Percentiles rank a stretch among this genome's conserved stretches.
These are phyloP conservation scores for Lordiphosa collinella DNA, from an alignment of 1,140 invertebrate species.

Conservation along the genomic window DNA sequence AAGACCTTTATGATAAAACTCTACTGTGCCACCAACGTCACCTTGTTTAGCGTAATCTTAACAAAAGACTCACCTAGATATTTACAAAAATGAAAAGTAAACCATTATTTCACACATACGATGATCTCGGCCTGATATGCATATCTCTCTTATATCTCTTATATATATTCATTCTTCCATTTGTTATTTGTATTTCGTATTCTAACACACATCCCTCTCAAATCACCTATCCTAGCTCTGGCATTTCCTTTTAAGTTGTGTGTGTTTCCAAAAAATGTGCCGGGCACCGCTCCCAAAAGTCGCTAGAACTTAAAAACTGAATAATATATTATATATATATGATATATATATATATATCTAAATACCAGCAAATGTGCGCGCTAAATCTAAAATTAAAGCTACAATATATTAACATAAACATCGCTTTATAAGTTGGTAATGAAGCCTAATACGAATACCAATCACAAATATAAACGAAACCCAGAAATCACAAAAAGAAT, in stretches of 20 bases:
- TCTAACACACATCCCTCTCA: neutral
- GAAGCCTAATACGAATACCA: constrained; percentile 44
- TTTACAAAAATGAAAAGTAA: neutral
- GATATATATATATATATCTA: constrained; percentile 33
- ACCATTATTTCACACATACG: neutral
- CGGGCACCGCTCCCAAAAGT: constrained; percentile 51
- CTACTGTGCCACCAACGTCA: too few relatives aligned
- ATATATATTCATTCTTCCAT: too few relatives aligned
- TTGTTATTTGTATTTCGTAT: too few relatives aligned
- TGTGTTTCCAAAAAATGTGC: constrained; percentile 38
- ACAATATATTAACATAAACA: constrained; percentile 23
- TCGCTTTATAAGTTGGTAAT: constrained; percentile 50
- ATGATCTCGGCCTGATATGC: too few relatives aligned
- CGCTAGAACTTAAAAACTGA: constrained; percentile 53
- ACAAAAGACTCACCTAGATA: too few relatives aligned
- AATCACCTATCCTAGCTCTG: neutral
- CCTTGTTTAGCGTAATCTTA: too few relatives aligned
- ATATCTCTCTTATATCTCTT: too few relatives aligned
- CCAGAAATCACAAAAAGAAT: constrained; percentile 33
- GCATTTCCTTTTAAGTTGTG: neutral
- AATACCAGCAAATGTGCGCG: constrained; percentile 34
- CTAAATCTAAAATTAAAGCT: constrained; percentile 26
- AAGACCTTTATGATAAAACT: too few relatives aligned
- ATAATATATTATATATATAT: constrained; percentile 41
- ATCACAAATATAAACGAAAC: constrained; percentile 35